A percentile compares a stretch with the other conserved stretches of the same genome.
Conservation (phyloP, 2,113 vertebrate genomes). For the Colius striatus region DNA sequence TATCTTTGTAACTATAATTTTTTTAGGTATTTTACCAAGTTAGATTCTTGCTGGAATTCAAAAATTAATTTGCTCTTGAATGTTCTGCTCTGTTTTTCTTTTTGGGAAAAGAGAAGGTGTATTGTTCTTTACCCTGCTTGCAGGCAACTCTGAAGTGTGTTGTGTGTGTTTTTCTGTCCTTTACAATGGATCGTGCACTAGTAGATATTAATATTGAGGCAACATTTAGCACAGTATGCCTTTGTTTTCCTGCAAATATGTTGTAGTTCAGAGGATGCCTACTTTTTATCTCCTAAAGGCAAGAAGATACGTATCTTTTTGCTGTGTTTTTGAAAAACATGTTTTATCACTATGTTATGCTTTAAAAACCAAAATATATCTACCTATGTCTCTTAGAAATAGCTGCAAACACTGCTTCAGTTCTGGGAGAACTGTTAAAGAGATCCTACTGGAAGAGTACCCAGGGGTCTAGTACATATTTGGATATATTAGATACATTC, state of each 20-base stretch:
- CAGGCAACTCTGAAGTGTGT: neutral
- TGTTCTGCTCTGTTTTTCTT: neutral
- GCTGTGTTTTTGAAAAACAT: neutral
- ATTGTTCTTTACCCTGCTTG: neutral
- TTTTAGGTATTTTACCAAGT: neutral
- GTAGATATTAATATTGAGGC: neutral
- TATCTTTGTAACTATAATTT: neutral
- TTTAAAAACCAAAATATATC: neutral
- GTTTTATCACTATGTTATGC: neutral
- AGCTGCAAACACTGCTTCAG: neutral
- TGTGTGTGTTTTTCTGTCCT: neutral
- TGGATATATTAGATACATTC: slow-evolving; percentile 25
- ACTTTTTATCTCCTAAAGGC: neutral
- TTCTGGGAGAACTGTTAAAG: slow-evolving; percentile 9
- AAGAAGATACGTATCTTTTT: neutral
- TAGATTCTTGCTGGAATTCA: neutral
- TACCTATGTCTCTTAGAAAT: neutral
- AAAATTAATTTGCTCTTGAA: neutral
- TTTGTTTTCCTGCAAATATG: neutral
- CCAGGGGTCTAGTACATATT: neutral
- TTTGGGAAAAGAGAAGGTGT: neutral
- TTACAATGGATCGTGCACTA: neutral
- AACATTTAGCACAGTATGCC: neutral
- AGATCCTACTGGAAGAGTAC: slow-evolving; percentile 12
- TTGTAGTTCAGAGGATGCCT: neutral